Evolutionary conservation across 1,140 invertebrate species (phyloP).

Genomic region (Notospermus geniculatus): DNA sequence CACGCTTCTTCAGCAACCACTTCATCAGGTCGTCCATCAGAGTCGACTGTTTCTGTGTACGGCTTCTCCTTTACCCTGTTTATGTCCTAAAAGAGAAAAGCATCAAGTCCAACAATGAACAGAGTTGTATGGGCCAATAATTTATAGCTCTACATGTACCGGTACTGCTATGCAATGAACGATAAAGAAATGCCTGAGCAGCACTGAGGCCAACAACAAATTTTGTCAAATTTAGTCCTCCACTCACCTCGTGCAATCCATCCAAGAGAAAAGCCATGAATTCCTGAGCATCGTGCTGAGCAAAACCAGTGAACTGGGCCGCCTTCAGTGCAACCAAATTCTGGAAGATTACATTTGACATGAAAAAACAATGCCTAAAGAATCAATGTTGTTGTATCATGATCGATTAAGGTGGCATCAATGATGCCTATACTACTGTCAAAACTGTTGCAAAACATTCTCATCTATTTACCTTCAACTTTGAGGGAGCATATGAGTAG

Average conservation of each 20-base stretch:
- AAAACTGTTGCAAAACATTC: no score
- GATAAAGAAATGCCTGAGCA: no score
- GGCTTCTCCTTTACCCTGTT: slow-evolving; percentile 66
- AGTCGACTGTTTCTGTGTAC: slow-evolving; percentile 62
- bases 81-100: slow-evolving; percentile 58
- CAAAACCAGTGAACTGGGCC: slow-evolving; percentile 60
- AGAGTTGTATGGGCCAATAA: no score
- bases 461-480: slow-evolving; percentile 56
- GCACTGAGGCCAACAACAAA: neutral
- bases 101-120: no score
- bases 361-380: neutral
- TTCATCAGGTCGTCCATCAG: slow-evolving; percentile 59
- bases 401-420: no score
- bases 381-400: slow-evolving; percentile 3
- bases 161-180: no score
- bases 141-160: no score
- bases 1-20: slow-evolving; percentile 62
- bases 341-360: slow-evolving; percentile 26
- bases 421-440: neutral
- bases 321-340: slow-evolving; percentile 58
- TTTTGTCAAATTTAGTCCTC: slow-evolving; percentile 1
- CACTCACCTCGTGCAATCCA: slow-evolving; percentile 60
- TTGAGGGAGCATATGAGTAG: slow-evolving; percentile 51
- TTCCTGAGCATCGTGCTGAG: slow-evolving; percentile 64
- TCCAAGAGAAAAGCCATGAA: slow-evolving; percentile 62